Percentiles rank a stretch among this genome's conserved stretches.
Evolutionary conservation across 1,140 invertebrate species (phyloP).

Genomic region (Drosophila tsacasi): DNA sequence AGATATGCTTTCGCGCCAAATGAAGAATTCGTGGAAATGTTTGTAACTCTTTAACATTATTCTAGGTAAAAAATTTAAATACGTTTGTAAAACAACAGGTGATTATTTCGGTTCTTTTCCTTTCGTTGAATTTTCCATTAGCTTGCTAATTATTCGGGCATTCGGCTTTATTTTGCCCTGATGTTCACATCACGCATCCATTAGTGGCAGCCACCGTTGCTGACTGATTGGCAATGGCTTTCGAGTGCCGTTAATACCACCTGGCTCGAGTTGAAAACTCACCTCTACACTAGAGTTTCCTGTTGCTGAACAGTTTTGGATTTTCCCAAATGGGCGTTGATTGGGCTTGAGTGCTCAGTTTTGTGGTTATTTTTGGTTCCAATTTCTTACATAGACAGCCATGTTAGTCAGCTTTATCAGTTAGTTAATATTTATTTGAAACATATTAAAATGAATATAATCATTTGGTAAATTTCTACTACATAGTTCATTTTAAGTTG

Average conservation of each 20-base stretch:
- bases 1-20: neutral
- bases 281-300: neutral
- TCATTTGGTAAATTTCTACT: neutral
- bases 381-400: neutral
- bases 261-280: neutral
- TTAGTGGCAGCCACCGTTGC: constrained; percentile 4
- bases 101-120: constrained; percentile 1
- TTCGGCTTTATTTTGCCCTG: neutral
- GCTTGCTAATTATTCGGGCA: neutral
- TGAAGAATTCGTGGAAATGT: neutral
- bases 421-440: neutral
- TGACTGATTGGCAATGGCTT: constrained; percentile 7
- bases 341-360: neutral
- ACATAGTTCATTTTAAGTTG: neutral
- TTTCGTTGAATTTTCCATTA: constrained; percentile 3
- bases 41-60: constrained; percentile 1
- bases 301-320: neutral
- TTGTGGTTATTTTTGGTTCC: neutral
- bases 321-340: neutral
- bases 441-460: neutral
- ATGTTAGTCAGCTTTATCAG: neutral
- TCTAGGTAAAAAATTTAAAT: neutral
- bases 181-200: constrained; percentile 1
- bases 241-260: neutral
- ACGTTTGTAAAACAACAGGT: neutral